Evolutionary conservation across 64 coral and sea anemone genomes (phyloP), one percentile per base, ranked within the genome.

Genomic region (Actinia tenebrosa): DNA sequence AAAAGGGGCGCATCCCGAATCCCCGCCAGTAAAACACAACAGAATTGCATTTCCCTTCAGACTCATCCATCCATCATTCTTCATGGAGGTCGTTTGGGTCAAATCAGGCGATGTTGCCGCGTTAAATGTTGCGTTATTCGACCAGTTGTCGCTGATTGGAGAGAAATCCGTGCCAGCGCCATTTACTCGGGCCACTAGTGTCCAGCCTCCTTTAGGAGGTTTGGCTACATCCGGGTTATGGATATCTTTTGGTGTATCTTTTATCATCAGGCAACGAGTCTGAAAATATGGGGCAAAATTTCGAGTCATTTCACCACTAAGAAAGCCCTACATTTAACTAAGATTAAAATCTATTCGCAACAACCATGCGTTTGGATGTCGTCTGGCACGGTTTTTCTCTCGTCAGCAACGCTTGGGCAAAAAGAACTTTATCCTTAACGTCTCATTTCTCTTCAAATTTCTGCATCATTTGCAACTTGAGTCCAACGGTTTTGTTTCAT

Each of bases 91-190:
- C 18, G 81, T 91, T 71, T 90, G 88, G 9, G 91, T 90, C 5
- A 66, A 90, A 59, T 96, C 94, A 75, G 91, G 78, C 14, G 94
- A 93, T 22, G 91, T 93, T 30, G 85, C 89, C 43, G 80, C 85
- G 58, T 96, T 96, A 72, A 96, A 91, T 20, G 80, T 84, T 68
- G 63, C 89, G 37, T 84, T 59, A 80, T 89, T 96, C 64, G 94
- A 91, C 94, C 94, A 96, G 91, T 90, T 96, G 60, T 92, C 92
- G 89, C 94, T 96, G 88, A 96, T 66, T n/a, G 94, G 94, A 9
- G 94, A 96, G 86, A 96, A 96, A 78, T 96, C 94, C 37, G 91
- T 84, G 22, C 82, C 64, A 45, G 82, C 91, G 30, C 94, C 94
- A 22, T 90, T 93, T 47, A 93, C 88, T 52, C 94, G 79, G 16